Evolutionary conservation across 2,888 invertebrate genomes (phyloP), one percentile per base, ranked within the genome.

Genomic region (Cephus spinipes): DNA sequence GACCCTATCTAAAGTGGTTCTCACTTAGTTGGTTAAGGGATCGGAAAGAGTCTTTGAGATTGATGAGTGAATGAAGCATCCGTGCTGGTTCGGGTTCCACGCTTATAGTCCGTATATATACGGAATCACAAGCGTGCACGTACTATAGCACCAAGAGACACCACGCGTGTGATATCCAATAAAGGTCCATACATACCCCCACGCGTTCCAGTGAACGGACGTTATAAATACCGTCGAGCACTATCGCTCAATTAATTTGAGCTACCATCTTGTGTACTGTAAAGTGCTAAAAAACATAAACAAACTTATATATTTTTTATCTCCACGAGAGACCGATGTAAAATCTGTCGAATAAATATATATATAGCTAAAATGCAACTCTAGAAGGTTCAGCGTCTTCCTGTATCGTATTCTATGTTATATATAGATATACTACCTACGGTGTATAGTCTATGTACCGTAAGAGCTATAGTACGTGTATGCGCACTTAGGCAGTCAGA

Each of bases 181-280:
- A 55, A 55, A 55, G 23, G 55, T 55, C 23, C 55, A 55, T 55
- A 55, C 55, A 55, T 23, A 55, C 9, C 23, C 23, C 55, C 55
- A 55, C 23, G 23, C 55, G 71, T 32, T 11, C 1, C 31, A 3
- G 76, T 74, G 69, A 79, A 75, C 77, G 80, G 81, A 76, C 81
- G 81, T 84, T 82, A 85, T 85, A 85, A 85, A 85, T 85, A 85
- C 85, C 82, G 83, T 79, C 83, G 76, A 81, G 79, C 80, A 83
- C 84, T 88, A 89, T 88, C 88, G 85, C 85, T 89, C 88, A 89
- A 89, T 89, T 89, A 89, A 87, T 84, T 83, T 82, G 77, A 75
- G 83, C 83, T 85, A 85, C 85, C 85, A 55, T 55, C 55, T 55
- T 55, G 55, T 55, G 23, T 55, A 55, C 55, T 6, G 55, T 9